phyloP scores from a whole-genome alignment of 2,113 vertebrate species.

The Glaucomys volans region DNA sequence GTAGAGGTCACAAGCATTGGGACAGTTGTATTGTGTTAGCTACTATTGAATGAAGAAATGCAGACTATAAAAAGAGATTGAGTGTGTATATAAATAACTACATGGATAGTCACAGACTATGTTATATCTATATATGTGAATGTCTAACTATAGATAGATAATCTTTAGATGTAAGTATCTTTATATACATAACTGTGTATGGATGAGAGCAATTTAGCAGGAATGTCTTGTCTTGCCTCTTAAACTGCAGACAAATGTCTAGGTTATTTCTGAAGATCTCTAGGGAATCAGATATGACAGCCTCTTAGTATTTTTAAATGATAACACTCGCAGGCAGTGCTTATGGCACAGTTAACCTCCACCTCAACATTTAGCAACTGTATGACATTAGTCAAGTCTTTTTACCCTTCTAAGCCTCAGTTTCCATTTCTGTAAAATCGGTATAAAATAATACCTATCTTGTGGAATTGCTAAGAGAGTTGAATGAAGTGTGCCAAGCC shows the following conservation, averaged over 20 bases:
- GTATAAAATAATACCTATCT: not conserved
- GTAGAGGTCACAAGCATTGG: not conserved
- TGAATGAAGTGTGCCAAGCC: not conserved
- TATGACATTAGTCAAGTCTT: not conserved
- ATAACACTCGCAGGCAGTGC: not conserved
- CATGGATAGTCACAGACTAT: not conserved
- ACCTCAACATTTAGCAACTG: not conserved
- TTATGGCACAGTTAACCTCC: not conserved
- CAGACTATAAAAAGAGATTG: not conserved
- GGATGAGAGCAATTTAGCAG: slow-evolving; percentile 7
- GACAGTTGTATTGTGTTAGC: not conserved
- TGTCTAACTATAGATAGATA: slow-evolving; percentile 17
- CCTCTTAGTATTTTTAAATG: slow-evolving; percentile 50
- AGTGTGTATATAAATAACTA: not conserved
- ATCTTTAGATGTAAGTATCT: slow-evolving; percentile 24
- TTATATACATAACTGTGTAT: not conserved
- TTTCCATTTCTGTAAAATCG: slow-evolving; percentile 42
- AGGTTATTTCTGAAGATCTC: slow-evolving; percentile 59
- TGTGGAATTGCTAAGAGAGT: not conserved
- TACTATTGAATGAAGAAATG: not conserved
- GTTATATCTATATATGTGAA: not conserved
- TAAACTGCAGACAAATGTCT: slow-evolving; percentile 54
- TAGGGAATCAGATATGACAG: not conserved
- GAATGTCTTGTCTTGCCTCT: slow-evolving; percentile 8
- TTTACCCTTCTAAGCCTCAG: not conserved